Percentiles rank a stretch among this genome's conserved stretches.
phyloP scores from a whole-genome alignment of 2,888 invertebrate species.

The Tyria jacobaeae region DNA sequence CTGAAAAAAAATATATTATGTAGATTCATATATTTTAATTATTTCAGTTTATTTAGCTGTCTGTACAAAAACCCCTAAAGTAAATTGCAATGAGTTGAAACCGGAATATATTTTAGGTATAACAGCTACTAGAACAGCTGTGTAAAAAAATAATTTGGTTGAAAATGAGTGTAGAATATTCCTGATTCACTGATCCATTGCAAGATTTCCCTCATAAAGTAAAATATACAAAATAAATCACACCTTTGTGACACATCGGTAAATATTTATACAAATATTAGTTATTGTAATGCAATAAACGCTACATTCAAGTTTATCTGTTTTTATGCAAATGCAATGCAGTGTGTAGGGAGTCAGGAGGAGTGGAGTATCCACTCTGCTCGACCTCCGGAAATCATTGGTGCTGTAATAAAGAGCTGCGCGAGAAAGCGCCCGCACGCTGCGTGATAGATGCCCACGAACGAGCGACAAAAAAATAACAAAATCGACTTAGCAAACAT shows the following conservation, averaged over 20 bases:
- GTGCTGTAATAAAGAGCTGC: conserved; percentile 81
- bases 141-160: too few relatives aligned
- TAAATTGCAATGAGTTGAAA: too few relatives aligned
- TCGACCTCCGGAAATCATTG: conserved; percentile 81
- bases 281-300: conserved; percentile 21
- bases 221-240: too few relatives aligned
- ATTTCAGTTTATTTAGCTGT: too few relatives aligned
- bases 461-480: conserved; percentile 82
- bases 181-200: too few relatives aligned
- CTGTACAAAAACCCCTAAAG: too few relatives aligned
- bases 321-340: conserved; percentile 53
- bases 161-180: too few relatives aligned
- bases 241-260: background rate
- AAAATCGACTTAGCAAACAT: conserved; percentile 86
- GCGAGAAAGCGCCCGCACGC: conserved; percentile 83
- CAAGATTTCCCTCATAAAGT: too few relatives aligned
- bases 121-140: too few relatives aligned
- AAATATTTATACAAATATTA: background rate
- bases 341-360: conserved; percentile 26
- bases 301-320: conserved; percentile 40
- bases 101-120: too few relatives aligned
- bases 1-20: too few relatives aligned
- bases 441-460: conserved; percentile 83
- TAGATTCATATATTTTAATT: too few relatives aligned
- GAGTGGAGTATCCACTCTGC: conserved; percentile 41